A percentile compares a stretch with the other conserved stretches of the same genome.
phyloP scores from a whole-genome alignment of 2,113 vertebrate species.

The Hippocampus mohnikei region DNA sequence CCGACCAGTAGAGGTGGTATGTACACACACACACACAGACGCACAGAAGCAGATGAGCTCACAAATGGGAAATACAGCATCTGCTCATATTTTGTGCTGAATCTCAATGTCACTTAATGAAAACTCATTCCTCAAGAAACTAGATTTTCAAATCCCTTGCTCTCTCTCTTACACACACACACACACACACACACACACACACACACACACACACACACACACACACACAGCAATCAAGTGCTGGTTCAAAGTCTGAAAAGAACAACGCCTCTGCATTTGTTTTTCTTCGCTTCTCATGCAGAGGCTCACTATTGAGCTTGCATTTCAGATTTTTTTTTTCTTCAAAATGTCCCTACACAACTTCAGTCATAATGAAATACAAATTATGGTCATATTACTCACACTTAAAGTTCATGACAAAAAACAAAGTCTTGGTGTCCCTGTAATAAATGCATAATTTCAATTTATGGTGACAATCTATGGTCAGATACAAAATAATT shows the following conservation, averaged over 20 bases:
- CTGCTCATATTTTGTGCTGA: not conserved
- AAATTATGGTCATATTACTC: not conserved
- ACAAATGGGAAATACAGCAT: not conserved
- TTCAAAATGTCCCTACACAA: not conserved
- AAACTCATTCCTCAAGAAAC: not conserved
- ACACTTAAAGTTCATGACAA: not conserved
- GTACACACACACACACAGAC: not conserved
- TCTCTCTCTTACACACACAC: too few species aligned
- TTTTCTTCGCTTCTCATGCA: slow-evolving; percentile 10
- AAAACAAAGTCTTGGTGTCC: not conserved
- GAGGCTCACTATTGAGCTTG: not conserved
- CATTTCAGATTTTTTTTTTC: slow-evolving; percentile 14
- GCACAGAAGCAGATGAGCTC: not conserved
- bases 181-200: too few species aligned
- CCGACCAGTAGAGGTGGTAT: not conserved
- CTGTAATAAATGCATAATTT: not conserved
- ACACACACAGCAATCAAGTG: not conserved
- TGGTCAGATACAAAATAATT: too few species aligned
- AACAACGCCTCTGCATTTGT: slow-evolving; percentile 2
- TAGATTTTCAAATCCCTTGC: slow-evolving; percentile 12
- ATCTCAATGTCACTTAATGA: not conserved
- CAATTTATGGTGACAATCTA: not conserved
- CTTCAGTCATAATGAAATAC: not conserved
- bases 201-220: not conserved
- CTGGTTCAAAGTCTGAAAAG: not conserved